Conservation (phyloP, 2,888 invertebrate species). For the Lumbricus terrestris region DNA sequence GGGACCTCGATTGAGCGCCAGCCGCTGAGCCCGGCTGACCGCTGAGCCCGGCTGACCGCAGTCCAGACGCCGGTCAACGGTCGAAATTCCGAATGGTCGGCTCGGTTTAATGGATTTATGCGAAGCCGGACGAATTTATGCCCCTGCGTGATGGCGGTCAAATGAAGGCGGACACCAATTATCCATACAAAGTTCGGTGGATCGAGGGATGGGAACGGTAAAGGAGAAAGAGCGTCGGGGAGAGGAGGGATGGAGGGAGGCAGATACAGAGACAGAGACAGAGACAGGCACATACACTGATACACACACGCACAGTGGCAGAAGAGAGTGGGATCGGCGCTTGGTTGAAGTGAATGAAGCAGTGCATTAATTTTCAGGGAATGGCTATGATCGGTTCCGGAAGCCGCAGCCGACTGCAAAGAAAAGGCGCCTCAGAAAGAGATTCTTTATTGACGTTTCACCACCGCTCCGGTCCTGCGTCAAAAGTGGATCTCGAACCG, state of each 20-base stretch:
- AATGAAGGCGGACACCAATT: slow-evolving; percentile 3
- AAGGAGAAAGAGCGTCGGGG: neutral
- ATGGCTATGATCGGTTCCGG: neutral
- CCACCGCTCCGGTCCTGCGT: neutral
- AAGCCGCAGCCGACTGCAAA: neutral
- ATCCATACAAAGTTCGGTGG: neutral
- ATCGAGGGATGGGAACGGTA: neutral
- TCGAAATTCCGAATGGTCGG: slow-evolving; percentile 6
- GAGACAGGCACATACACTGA: neutral
- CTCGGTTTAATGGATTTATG: slow-evolving; percentile 16
- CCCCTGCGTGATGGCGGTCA: neutral
- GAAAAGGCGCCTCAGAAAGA: neutral
- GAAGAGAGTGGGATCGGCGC: neutral
- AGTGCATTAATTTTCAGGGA: neutral
- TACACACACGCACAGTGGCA: too few species aligned
- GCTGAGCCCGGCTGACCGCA: too few species aligned
- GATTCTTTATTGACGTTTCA: neutral
- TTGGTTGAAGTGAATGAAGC: neutral
- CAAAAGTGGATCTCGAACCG: neutral
- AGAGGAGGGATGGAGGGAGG: neutral
- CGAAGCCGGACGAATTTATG: neutral
- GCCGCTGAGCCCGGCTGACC: neutral
- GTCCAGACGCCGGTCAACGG: neutral
- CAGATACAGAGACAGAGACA: neutral
- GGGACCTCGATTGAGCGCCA: slow-evolving; percentile 3